Evolutionary conservation across 2,797 vertebrate species (phyloP), one percentile per base, ranked within the genome.

Genomic region (Syncerus caffer): DNA sequence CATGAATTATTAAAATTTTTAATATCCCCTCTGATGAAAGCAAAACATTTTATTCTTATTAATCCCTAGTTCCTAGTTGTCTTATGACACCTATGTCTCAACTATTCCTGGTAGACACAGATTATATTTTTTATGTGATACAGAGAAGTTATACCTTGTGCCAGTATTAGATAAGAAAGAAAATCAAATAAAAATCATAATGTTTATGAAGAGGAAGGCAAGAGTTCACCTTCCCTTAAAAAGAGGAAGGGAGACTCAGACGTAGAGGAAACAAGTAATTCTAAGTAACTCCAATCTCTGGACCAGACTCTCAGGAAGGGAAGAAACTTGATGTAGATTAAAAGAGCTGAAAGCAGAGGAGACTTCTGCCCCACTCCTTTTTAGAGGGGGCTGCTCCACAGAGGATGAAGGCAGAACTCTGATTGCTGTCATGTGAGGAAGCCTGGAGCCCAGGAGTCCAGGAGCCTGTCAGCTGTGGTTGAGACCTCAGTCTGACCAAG

Each of bases 41-140:
- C 12, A 84, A 83, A 93, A 42, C 15, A 92, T 89, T 96, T 95
- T 85, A 8, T 79, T 93, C 45, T 25, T 58, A 71, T 93, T 79
- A 87, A 84, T 45, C 11, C 8, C 15, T n/a, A 94, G 27, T 92
- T 79, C 29, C 34, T 95, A 58, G 15, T 88, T 90, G 53, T 76
- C 29, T 47, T 74, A 42, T 64, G 80, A 92, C 6, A 86, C 12
- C 15, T 53, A 10, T 31, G 4, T 93, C 86, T 88, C 67, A 88
- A 53, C n/a, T 79, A 51, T 64, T 38, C 19, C 58, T 84, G 51
- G 15, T 76, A 67, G 42, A 71, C 11, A 87, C 4, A 34, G 42
- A 29, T 64, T 62, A 51, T 9, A 71, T 23, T 79, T 82, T 95
- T 90, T 67, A 78, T 11, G 12, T 83, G 51, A 19, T 29, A 0